These are phyloP conservation scores for Hyles euphorbiae DNA, from an alignment of 1,140 invertebrate species.

Conservation along the genomic window DNA sequence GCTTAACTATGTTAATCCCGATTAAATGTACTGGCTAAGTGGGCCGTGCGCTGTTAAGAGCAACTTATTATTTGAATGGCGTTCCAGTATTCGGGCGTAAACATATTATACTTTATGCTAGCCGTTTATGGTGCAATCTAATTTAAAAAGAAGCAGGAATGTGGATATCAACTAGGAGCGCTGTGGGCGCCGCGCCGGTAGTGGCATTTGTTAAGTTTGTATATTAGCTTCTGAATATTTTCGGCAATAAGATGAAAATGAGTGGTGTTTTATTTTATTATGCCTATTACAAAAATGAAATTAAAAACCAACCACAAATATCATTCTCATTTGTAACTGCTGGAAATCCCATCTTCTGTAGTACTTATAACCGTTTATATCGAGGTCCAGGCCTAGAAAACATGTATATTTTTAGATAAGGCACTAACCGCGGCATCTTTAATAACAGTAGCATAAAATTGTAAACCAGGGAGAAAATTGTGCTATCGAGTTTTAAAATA, in stretches of 20 bases:
- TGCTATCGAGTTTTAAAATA: too few relatives aligned
- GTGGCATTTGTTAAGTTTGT: background rate
- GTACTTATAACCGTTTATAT: conserved; percentile 37
- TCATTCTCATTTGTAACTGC: conserved; percentile 30
- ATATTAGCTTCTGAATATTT: background rate
- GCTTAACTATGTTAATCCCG: too few relatives aligned
- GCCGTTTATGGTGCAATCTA: background rate
- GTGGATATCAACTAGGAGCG: background rate
- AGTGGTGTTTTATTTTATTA: conserved; percentile 1
- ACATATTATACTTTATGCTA: too few relatives aligned
- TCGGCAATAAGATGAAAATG: background rate
- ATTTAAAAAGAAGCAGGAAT: background rate
- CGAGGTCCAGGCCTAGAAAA: conserved; percentile 20
- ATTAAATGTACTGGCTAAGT: too few relatives aligned
- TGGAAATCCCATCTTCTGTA: conserved; percentile 44
- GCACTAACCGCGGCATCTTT: too few relatives aligned
- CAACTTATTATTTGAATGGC: too few relatives aligned
- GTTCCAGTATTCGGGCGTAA: too few relatives aligned
- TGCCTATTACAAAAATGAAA: conserved; percentile 7
- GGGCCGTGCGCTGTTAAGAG: too few relatives aligned
- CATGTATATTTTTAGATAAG: background rate
- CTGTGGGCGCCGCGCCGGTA: background rate
- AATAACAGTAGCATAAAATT: too few relatives aligned
- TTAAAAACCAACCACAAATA: conserved; percentile 32
- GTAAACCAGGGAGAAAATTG: too few relatives aligned